Conservation (phyloP, 2,888 invertebrate genomes). For the Nephrotoma flavescens region DNA sequence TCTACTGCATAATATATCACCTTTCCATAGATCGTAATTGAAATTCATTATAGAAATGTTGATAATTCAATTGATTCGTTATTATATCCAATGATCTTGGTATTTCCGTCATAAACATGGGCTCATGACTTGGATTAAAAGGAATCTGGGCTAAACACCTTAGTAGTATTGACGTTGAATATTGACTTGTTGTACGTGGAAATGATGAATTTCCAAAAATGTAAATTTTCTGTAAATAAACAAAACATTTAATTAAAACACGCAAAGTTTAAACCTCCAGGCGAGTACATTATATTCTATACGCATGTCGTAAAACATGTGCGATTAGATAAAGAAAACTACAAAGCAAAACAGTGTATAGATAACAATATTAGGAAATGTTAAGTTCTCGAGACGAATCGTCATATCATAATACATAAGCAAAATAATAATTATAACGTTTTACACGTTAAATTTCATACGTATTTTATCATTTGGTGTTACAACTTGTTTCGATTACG, state of each 20-base stretch:
- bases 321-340: no score
- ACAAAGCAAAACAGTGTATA: no score
- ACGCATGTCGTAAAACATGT: background rate
- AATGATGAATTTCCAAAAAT: conserved; percentile 4
- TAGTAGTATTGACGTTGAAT: conserved; percentile 1
- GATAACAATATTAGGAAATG: no score
- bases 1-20: background rate
- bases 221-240: conserved; percentile 1
- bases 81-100: background rate
- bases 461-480: background rate
- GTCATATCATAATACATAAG: background rate
- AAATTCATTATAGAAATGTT: conserved; percentile 4
- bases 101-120: background rate
- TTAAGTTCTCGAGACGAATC: no score
- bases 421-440: background rate
- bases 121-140: conserved; percentile 1
- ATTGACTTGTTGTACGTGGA: background rate
- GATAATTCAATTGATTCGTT: background rate
- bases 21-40: background rate
- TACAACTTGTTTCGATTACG: background rate
- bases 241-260: background rate
- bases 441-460: background rate
- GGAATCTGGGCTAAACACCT: conserved; percentile 3
- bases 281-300: background rate
- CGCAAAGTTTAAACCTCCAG: background rate